Conservation (phyloP, 35 echinoderm and acorn worm genomes). For the Hemicentrotus pulcherrimus region DNA sequence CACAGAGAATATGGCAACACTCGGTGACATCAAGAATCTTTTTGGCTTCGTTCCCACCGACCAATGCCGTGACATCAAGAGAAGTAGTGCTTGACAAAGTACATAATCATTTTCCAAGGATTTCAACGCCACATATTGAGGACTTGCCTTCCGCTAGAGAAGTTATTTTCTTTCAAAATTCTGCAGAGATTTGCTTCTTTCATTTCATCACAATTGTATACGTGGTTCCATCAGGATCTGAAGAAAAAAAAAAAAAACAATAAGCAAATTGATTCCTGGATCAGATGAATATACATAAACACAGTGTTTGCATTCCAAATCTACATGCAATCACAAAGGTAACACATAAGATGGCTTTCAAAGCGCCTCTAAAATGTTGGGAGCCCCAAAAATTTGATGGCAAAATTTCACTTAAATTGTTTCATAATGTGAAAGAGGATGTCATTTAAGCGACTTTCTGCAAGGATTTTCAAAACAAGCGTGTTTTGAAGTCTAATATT, state of each 20-base stretch:
- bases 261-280: neutral
- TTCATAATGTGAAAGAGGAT: too few relatives aligned
- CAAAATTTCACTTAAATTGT: too few relatives aligned
- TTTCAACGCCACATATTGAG: neutral
- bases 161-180: neutral
- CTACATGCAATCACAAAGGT: neutral
- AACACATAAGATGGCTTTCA: too few relatives aligned
- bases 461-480: too few relatives aligned
- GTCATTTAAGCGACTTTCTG: too few relatives aligned
- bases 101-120: neutral
- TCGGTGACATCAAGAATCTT: neutral
- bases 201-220: constrained; percentile 81
- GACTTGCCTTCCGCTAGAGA: neutral
- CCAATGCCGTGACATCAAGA: neutral
- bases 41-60: neutral
- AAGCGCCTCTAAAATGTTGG: too few relatives aligned
- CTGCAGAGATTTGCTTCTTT: neutral
- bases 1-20: neutral
- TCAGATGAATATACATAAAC: neutral
- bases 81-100: neutral
- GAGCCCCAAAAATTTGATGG: too few relatives aligned
- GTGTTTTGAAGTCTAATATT: too few relatives aligned
- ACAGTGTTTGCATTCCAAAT: neutral
- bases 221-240: constrained; percentile 68
- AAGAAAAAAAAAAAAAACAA: neutral